Evolutionary conservation across 2,797 vertebrate genomes (phyloP).

Genomic region (Myiotriccus ornatus): DNA sequence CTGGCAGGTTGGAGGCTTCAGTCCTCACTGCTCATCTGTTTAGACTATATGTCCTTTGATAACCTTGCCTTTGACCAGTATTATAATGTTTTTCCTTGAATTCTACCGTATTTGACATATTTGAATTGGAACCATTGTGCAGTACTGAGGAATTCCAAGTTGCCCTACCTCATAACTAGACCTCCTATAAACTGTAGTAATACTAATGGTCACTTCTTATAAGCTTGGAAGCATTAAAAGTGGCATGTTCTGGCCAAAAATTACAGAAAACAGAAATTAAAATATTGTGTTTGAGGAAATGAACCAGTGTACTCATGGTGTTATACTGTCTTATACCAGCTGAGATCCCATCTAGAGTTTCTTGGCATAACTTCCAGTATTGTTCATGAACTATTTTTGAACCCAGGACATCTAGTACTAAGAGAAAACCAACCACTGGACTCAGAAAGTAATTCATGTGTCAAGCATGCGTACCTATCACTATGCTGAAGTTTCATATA

Average conservation of each 20-base stretch:
- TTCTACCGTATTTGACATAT: background rate
- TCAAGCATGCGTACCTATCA: background rate
- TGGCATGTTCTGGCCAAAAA: background rate
- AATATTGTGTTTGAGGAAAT: background rate
- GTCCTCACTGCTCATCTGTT: background rate
- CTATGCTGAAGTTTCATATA: background rate
- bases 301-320: background rate
- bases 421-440: background rate
- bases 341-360: background rate
- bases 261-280: background rate
- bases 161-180: background rate
- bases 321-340: background rate
- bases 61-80: background rate
- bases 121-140: background rate
- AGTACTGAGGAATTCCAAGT: background rate
- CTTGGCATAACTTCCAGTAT: background rate
- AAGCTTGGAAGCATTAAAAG: background rate
- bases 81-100: background rate
- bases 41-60: background rate
- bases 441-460: background rate
- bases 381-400: background rate
- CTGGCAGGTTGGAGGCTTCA: background rate
- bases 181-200: background rate
- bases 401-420: background rate
- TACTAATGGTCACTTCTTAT: background rate